Base-by-base conservation (phyloP, 1,140 invertebrate genomes). In the Lepidurus couesii region DNA sequence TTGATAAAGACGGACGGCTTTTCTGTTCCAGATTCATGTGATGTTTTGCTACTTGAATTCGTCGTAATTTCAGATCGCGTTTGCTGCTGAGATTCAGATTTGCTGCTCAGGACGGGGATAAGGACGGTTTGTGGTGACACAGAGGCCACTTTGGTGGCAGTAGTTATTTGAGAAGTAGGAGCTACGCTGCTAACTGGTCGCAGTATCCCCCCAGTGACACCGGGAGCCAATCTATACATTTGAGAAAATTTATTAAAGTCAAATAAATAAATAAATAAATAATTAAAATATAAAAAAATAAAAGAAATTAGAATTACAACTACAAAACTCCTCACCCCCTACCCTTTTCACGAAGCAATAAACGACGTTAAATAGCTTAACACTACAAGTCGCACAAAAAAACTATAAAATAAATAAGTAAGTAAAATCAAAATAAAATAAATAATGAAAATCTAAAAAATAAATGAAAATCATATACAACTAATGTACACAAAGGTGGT, bases 1-100 rank as follows among this genome's bases (percentile, higher is more conserved):
- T 92, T 90, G 65, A 84, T 82, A 79, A 86, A 86, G 77, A 87
- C 85, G 89, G 44, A 65, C 13, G 53, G 16, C 1, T 65, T 13
- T 65, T 21, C 53, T 21, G 53, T 16, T 65, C 53, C 53, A 13
- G 53, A 65, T 65, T 65, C 53, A 13, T 65, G 53, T 21, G 53
- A 7, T 21, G 16, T 7, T 65, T 65, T 65, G 53, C 6, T 9
- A 65, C 4, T n/a, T 4, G 0, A n/a, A 16, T 21, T 21, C 53
- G 53, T 21, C 53, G 53, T 13, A 65, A 10, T 10, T 65, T 65
- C 53, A 65, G 53, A 65, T 65, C n/a, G 53, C 13, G n/a, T 65
- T 21, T 65, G 53, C 53, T 65, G 53, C 13, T 65, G 53, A 65
- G 53, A 65, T 65, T 65, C 53, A 3, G 4, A 65, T 13, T 65